These are phyloP conservation scores for Metridium senile DNA, from an alignment of 92 coral and sea anemone genomes.

Conservation along the genomic window DNA sequence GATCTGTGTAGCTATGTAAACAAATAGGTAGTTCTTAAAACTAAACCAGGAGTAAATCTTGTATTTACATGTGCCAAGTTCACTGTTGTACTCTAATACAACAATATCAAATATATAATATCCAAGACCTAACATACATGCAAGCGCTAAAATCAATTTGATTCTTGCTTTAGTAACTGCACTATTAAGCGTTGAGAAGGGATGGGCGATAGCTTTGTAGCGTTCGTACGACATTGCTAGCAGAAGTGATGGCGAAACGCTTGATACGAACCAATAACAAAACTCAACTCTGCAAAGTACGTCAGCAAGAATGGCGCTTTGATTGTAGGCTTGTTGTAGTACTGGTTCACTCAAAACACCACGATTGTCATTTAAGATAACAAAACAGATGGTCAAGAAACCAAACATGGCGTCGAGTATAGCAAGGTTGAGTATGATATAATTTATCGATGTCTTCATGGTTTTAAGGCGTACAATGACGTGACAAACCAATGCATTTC, in stretches of 20 bases:
- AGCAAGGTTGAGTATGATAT: too few species aligned
- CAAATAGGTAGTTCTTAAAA: not conserved
- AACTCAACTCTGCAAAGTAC: too few species aligned
- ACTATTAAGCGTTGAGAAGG: not conserved
- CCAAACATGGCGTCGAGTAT: too few species aligned
- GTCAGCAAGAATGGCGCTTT: too few species aligned
- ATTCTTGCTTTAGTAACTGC: not conserved
- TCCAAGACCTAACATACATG: not conserved
- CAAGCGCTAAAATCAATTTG: not conserved
- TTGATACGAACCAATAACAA: too few species aligned
- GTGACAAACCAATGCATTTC: too few species aligned
- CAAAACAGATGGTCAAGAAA: too few species aligned
- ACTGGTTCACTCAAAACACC: too few species aligned
- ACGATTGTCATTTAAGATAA: too few species aligned
- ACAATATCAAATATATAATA: not conserved
- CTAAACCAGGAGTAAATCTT: not conserved
- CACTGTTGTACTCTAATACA: not conserved
- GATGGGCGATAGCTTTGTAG: slow-evolving; percentile 6
- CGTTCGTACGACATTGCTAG: slow-evolving; percentile 2
- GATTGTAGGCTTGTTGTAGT: too few species aligned
- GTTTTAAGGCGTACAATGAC: too few species aligned
- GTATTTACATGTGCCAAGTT: not conserved
- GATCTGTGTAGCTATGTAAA: not conserved
- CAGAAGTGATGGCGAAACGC: not conserved
- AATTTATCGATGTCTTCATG: too few species aligned